phyloP scores from a whole-genome alignment of 2,888 invertebrate species.

The Conus canariensis region DNA sequence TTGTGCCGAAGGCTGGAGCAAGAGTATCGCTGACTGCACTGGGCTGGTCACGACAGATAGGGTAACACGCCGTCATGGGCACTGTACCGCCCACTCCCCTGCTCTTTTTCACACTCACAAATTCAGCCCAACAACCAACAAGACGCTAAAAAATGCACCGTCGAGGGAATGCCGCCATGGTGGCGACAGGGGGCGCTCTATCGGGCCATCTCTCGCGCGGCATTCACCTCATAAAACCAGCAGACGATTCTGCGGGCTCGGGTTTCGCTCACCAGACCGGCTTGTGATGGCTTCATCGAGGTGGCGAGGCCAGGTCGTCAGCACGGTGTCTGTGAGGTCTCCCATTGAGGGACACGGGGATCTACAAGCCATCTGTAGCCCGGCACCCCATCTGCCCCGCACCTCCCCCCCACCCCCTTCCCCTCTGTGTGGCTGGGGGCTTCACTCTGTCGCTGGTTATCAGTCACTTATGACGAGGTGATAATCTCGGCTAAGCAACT shows the following conservation, averaged over 20 bases:
- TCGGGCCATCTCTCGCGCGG: background rate
- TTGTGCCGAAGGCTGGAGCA: background rate
- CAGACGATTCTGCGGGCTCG: background rate
- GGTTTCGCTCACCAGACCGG: background rate
- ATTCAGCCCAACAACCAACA: background rate
- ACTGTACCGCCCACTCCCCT: background rate
- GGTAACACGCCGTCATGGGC: background rate
- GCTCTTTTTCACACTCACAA: background rate
- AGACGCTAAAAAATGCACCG: background rate
- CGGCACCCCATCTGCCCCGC: background rate
- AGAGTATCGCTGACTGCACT: background rate
- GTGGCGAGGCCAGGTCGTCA: background rate
- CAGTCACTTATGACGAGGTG: conserved; percentile 27
- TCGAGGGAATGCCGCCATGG: background rate
- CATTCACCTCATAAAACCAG: conserved; percentile 1
- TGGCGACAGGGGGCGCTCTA: conserved; percentile 20
- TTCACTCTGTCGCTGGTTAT: background rate
- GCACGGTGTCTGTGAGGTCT: background rate
- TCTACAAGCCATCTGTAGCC: background rate
- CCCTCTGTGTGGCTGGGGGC: background rate
- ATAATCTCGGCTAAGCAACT: conserved; percentile 18
- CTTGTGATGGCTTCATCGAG: conserved; percentile 17
- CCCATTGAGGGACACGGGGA: background rate
- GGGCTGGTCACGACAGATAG: background rate
- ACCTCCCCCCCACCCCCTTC: background rate